Evolutionary conservation across 1,140 invertebrate species (phyloP).

Genomic region (Neuroterus valhalla): DNA sequence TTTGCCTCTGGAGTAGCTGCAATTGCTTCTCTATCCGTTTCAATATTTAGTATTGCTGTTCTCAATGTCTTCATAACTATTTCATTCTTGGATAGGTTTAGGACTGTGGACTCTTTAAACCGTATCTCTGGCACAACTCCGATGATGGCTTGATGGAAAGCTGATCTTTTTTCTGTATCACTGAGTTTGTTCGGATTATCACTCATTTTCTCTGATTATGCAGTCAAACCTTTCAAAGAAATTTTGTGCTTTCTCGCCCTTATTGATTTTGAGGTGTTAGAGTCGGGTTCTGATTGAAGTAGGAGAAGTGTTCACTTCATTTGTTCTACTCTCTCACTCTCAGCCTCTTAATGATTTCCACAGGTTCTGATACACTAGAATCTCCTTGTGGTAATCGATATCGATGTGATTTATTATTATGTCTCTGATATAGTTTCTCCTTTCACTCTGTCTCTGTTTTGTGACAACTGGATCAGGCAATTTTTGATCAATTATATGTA

Average conservation of each 20-base stretch:
- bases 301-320: conserved; percentile 41
- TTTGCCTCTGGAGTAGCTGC: conserved; percentile 23
- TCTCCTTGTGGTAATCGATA: background rate
- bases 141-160: conserved; percentile 47
- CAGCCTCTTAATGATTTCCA: too few relatives aligned
- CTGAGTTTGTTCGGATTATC: conserved; percentile 41
- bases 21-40: background rate
- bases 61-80: conserved; percentile 38
- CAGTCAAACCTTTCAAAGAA: conserved; percentile 49
- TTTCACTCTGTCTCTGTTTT: conserved; percentile 29
- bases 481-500: too few relatives aligned
- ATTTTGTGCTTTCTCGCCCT: conserved; percentile 34
- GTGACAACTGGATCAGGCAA: conserved; percentile 15
- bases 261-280: conserved; percentile 28
- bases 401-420: conserved; percentile 49
- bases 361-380: conserved; percentile 45
- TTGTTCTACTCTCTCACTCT: too few relatives aligned
- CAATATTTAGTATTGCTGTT: too few relatives aligned
- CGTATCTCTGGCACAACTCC: conserved; percentile 43
- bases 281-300: conserved; percentile 48
- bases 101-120: conserved; percentile 32
- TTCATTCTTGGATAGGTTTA: conserved; percentile 29
- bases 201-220: conserved; percentile 50
- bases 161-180: conserved; percentile 49
- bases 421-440: conserved; percentile 49